Evolutionary conservation across 1,140 invertebrate species (phyloP).

Genomic region (Sycophaga agraensis): DNA sequence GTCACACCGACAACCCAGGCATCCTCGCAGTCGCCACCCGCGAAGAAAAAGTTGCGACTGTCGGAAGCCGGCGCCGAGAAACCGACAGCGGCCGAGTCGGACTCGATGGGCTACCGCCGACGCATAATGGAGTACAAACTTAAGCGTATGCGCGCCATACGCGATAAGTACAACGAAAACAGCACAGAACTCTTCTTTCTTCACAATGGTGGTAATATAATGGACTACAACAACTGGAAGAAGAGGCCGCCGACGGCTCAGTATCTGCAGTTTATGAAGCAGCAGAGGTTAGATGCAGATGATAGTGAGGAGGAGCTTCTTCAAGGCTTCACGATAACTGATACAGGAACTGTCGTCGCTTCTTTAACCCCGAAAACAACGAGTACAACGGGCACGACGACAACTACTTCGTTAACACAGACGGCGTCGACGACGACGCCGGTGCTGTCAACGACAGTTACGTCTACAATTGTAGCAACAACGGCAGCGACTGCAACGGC

Average conservation of each 20-base stretch:
- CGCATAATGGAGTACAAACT: slow-evolving; percentile 57
- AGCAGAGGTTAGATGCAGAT: slow-evolving; percentile 71
- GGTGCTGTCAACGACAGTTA: not conserved
- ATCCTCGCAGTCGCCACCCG: slow-evolving; percentile 37
- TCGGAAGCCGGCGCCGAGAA: not conserved
- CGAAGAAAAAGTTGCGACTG: slow-evolving; percentile 40
- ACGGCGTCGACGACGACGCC: not conserved
- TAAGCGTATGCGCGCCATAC: slow-evolving; percentile 49
- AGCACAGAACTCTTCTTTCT: slow-evolving; percentile 83
- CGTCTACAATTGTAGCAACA: not conserved
- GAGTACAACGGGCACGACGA: not conserved
- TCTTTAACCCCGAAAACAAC: not conserved
- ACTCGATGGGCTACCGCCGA: slow-evolving; percentile 42
- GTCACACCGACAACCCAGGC: slow-evolving; percentile 30
- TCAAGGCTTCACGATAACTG: not conserved
- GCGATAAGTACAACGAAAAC: slow-evolving; percentile 74
- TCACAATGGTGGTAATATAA: slow-evolving; percentile 81
- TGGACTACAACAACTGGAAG: slow-evolving; percentile 81
- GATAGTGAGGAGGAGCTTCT: slow-evolving; percentile 62
- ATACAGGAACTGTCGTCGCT: not conserved
- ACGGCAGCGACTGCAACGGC: not conserved
- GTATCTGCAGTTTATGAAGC: slow-evolving; percentile 73
- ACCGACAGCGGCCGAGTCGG: slow-evolving; percentile 41
- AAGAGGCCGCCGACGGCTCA: slow-evolving; percentile 73
- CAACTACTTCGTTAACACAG: not conserved